Evolutionary conservation across 2,113 vertebrate species (phyloP).

Genomic region (Synodontis membranacea): DNA sequence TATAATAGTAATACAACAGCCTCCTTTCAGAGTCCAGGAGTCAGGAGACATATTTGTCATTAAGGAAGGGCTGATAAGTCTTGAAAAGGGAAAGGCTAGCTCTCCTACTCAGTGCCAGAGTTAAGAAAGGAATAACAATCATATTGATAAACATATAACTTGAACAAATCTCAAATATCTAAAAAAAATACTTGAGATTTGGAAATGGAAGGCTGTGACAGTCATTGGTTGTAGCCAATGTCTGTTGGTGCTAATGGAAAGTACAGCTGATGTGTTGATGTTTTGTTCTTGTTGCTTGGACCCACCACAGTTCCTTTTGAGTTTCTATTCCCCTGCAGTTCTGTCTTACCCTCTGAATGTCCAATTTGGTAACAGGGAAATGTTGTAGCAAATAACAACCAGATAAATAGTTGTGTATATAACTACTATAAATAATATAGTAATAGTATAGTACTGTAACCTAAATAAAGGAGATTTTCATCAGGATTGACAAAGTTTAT

Average conservation of each 20-base stretch:
- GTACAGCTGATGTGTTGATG: constrained; percentile 23
- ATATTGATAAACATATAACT: background rate
- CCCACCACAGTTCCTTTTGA: constrained; percentile 23
- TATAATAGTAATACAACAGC: background rate
- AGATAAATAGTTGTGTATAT: background rate
- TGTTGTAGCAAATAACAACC: constrained; percentile 1
- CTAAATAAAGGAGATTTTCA: background rate
- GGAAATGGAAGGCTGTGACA: background rate
- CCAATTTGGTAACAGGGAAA: background rate
- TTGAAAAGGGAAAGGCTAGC: background rate
- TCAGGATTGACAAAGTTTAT: background rate
- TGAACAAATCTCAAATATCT: background rate
- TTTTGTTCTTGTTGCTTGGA: constrained; percentile 45
- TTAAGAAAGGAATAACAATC: background rate
- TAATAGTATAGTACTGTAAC: too few relatives aligned
- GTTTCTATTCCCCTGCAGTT: constrained; percentile 5
- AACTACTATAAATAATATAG: background rate
- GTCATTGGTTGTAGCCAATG: background rate
- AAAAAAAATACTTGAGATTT: too few relatives aligned
- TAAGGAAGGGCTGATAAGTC: background rate
- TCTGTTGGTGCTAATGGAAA: background rate
- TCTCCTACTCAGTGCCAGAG: background rate
- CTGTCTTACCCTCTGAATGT: constrained; percentile 12
- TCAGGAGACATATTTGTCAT: background rate
- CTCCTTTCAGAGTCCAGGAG: background rate